Percentiles rank a stretch among this genome's conserved stretches.
These are phyloP conservation scores for Triplophysa bombifrons DNA, from an alignment of 2,797 vertebrate species.

Conservation along the genomic window DNA sequence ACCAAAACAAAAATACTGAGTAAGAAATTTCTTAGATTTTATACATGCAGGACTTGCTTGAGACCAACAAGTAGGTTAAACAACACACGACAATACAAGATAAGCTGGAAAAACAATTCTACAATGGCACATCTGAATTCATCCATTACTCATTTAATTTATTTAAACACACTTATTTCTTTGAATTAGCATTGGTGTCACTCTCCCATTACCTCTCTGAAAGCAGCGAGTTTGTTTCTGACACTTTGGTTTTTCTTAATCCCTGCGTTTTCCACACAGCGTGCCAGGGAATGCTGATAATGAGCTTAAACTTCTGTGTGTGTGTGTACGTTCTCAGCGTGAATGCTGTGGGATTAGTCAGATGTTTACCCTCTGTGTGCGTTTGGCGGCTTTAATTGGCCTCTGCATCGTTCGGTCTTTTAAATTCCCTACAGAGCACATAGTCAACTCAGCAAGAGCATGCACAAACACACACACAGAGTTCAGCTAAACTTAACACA, in stretches of 20 bases:
- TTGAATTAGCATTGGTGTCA: conserved; percentile 44
- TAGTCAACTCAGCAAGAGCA: conserved; percentile 28
- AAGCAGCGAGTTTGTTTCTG: conserved; percentile 43
- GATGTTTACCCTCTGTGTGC: conserved; percentile 48
- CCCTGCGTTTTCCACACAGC: conserved; percentile 40
- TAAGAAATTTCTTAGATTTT: too few species aligned
- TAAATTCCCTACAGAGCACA: conserved; percentile 42
- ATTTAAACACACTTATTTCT: conserved; percentile 26
- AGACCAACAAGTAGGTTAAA: neutral
- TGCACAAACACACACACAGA: neutral
- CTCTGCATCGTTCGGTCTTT: conserved; percentile 42
- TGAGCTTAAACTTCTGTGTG: conserved; percentile 45
- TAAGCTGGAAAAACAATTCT: too few species aligned
- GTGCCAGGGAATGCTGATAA: conserved; percentile 52
- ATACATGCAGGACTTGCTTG: neutral
- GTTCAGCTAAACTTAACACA: neutral
- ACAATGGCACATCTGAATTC: conserved; percentile 4
- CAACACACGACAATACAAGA: neutral
- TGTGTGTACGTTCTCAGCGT: conserved; percentile 34
- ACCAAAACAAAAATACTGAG: too few species aligned
- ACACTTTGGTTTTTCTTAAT: conserved; percentile 51
- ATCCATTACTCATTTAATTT: conserved; percentile 6
- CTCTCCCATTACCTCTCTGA: conserved; percentile 41
- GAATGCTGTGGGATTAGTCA: conserved; percentile 50
- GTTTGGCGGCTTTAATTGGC: conserved; percentile 48